Evolutionary conservation across 1,140 invertebrate genomes (phyloP).

Genomic region (Sycobia sp.): DNA sequence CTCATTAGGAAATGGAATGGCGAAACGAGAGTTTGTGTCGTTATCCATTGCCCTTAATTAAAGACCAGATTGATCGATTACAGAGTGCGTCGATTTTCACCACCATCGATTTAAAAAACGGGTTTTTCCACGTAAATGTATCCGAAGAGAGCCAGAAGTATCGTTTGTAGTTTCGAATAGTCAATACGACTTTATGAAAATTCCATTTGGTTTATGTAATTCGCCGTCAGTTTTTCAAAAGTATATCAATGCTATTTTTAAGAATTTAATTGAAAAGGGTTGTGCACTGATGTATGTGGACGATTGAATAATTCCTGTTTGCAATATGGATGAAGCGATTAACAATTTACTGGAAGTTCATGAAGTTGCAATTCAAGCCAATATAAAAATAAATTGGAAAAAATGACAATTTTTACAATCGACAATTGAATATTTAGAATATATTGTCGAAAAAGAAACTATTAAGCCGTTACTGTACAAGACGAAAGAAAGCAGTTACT

Average conservation of each 20-base stretch:
- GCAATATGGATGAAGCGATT: no score
- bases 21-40: slow-evolving; percentile 49
- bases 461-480: no score
- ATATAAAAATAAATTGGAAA: slow-evolving; percentile 16
- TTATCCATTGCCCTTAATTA: background rate
- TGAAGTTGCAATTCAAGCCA: no score
- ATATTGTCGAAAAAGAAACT: no score
- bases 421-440: slow-evolving; percentile 11
- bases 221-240: slow-evolving; percentile 36
- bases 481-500: no score
- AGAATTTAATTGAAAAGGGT: no score
- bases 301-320: slow-evolving; percentile 26
- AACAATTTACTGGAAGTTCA: no score
- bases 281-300: slow-evolving; percentile 8
- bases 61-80: background rate
- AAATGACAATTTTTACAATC: slow-evolving; percentile 23
- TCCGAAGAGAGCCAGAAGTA: slow-evolving; percentile 28
- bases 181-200: slow-evolving; percentile 28
- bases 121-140: no score
- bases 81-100: slow-evolving; percentile 3
- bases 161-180: slow-evolving; percentile 28
- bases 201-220: slow-evolving; percentile 37
- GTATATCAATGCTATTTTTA: slow-evolving; percentile 30
- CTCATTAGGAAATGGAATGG: slow-evolving; percentile 59
- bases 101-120: no score